phyloP scores from a whole-genome alignment of 2,797 vertebrate genomes.

The Gymnopithys bicolor region DNA sequence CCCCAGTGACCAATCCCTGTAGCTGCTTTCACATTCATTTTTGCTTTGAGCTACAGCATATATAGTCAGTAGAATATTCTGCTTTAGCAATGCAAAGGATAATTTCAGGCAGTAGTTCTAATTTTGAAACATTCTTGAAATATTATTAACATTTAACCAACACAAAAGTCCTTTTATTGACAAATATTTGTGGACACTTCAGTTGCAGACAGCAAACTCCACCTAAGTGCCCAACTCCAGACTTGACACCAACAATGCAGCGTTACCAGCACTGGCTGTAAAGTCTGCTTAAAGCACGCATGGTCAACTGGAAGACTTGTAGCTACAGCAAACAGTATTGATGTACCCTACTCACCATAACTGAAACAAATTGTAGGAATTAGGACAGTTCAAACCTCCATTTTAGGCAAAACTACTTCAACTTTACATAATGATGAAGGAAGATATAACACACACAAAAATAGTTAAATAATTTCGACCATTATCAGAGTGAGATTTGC shows the following conservation, averaged over 20 bases:
- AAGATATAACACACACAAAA: neutral
- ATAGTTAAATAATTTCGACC: constrained; percentile 28
- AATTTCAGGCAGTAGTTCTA: neutral
- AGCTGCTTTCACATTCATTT: neutral
- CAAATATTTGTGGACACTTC: neutral
- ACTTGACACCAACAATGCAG: neutral
- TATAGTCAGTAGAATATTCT: neutral
- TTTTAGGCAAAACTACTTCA: neutral
- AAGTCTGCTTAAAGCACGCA: neutral
- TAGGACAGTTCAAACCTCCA: neutral
- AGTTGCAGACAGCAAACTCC: neutral
- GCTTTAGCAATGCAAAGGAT: neutral
- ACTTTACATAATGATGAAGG: neutral
- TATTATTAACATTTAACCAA: neutral
- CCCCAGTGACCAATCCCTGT: neutral
- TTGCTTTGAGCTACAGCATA: neutral
- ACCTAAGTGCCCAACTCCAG: neutral
- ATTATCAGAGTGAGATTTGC: neutral
- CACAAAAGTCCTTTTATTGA: neutral
- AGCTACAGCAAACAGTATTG: neutral
- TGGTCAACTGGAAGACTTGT: neutral
- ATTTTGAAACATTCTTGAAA: neutral
- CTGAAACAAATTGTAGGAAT: neutral
- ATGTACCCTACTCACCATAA: neutral
- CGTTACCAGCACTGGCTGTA: neutral